phyloP scores from a whole-genome alignment of 2,797 vertebrate genomes.

The Fundulus diaphanus region DNA sequence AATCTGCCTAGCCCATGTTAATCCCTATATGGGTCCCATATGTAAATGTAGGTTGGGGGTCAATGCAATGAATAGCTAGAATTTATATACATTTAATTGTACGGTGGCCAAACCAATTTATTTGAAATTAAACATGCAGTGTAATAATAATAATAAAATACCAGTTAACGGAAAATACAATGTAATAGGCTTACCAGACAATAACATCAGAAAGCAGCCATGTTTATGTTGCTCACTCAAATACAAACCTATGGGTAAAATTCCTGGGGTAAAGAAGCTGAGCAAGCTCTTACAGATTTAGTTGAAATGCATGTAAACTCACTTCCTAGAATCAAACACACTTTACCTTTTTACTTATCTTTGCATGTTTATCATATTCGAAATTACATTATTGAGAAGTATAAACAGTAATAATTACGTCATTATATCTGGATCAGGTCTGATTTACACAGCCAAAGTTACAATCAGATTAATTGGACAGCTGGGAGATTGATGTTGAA shows the following conservation, averaged over 20 bases:
- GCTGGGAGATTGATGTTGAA: background rate
- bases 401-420: background rate
- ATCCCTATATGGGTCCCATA: background rate
- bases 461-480: background rate
- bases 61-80: background rate
- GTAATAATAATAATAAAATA: too few relatives aligned
- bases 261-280: background rate
- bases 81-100: background rate
- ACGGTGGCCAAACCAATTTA: background rate
- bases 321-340: background rate
- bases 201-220: background rate
- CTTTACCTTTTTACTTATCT: background rate
- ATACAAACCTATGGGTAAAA: background rate
- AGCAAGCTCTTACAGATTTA: background rate
- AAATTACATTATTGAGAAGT: background rate
- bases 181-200: background rate
- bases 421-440: background rate
- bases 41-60: background rate
- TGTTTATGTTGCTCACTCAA: background rate
- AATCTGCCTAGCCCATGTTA: background rate
- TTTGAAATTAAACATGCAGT: background rate
- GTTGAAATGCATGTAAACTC: background rate
- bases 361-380: background rate
- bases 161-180: background rate
- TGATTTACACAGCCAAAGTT: background rate